Evolutionary conservation across 2,888 invertebrate genomes (phyloP).

Genomic region (Eristalis tenax): DNA sequence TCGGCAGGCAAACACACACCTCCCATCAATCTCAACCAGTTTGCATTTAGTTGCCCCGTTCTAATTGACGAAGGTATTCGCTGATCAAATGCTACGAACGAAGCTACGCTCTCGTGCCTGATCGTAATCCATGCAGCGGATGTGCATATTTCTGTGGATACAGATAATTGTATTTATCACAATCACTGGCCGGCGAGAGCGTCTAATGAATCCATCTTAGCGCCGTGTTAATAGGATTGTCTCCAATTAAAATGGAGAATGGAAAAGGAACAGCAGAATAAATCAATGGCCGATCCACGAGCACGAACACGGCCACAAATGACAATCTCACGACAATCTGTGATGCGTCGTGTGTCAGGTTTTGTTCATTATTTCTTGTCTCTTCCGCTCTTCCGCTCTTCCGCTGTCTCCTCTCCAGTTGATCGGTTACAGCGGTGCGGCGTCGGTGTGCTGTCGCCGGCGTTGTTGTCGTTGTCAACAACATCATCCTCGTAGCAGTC

Average conservation of each 20-base stretch:
- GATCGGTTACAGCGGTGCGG: too few species aligned
- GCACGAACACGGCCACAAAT: conserved; percentile 13
- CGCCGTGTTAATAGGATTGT: conserved; percentile 33
- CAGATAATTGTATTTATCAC: not conserved
- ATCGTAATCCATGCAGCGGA: not conserved
- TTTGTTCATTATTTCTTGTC: conserved; percentile 14
- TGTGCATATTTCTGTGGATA: not conserved
- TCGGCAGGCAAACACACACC: not conserved
- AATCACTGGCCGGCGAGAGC: not conserved
- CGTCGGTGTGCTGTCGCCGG: not conserved
- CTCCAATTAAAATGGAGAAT: conserved; percentile 57
- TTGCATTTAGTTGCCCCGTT: not conserved
- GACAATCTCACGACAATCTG: conserved; percentile 48
- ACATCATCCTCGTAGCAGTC: conserved; percentile 32
- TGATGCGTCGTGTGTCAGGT: conserved; percentile 29
- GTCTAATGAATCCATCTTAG: conserved; percentile 33
- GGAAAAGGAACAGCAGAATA: not conserved
- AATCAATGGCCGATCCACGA: conserved; percentile 44
- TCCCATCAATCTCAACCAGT: not conserved
- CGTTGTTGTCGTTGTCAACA: conserved; percentile 32
- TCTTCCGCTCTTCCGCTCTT: too few species aligned
- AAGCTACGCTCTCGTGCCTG: too few species aligned
- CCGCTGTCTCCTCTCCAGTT: not conserved
- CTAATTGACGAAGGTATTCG: not conserved
- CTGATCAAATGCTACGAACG: not conserved